Evolutionary conservation across 2,797 vertebrate species (phyloP).

Genomic region (Myotis planiceps): DNA sequence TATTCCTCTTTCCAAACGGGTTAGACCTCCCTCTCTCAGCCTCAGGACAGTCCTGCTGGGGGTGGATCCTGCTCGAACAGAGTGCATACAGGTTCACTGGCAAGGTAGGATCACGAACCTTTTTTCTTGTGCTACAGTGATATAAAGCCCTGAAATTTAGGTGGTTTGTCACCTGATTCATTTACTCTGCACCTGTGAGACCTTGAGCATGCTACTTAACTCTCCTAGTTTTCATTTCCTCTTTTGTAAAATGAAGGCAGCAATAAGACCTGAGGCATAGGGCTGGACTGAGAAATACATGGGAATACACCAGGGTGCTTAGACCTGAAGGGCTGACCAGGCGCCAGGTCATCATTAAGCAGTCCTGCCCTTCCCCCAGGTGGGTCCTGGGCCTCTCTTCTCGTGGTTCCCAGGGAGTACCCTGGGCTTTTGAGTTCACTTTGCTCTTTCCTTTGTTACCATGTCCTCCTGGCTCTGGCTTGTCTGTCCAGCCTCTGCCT

Average conservation of each 20-base stretch:
- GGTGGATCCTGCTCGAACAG: neutral
- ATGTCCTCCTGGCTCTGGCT: neutral
- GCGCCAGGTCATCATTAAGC: accelerated
- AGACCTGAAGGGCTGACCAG: no score
- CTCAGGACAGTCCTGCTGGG: neutral
- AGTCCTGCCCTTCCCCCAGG: neutral
- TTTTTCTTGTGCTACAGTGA: neutral
- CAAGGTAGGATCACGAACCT: neutral
- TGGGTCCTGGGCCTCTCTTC: neutral
- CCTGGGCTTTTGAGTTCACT: neutral
- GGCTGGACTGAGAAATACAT: neutral
- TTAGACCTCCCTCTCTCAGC: neutral
- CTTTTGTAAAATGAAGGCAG: neutral
- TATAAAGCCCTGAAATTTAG: neutral
- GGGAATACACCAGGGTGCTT: neutral
- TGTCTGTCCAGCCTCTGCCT: neutral
- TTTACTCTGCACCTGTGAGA: neutral
- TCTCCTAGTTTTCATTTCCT: neutral
- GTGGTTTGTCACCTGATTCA: neutral
- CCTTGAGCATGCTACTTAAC: neutral
- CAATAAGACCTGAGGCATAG: neutral
- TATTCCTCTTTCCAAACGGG: neutral
- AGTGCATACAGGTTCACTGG: no score
- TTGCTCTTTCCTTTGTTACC: neutral
- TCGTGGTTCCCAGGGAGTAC: no score